Evolutionary conservation across 2,888 invertebrate species (phyloP).

Genomic region (Heliothis peltigera): DNA sequence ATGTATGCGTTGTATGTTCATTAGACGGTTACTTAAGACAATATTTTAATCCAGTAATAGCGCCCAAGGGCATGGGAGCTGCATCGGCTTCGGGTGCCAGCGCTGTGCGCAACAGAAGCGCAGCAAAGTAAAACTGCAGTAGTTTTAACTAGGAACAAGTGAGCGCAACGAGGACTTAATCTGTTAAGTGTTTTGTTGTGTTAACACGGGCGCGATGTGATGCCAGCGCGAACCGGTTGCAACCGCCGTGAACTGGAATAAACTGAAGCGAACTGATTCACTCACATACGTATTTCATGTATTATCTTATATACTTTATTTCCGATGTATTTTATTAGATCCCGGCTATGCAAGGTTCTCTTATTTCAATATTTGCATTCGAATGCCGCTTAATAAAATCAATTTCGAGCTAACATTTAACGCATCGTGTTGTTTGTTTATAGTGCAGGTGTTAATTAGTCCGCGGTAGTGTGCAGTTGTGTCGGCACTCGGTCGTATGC

Average conservation of each 20-base stretch:
- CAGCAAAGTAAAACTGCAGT: constrained; percentile 30
- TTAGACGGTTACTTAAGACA: no score
- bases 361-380: no score
- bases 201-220: constrained; percentile 18
- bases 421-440: no score
- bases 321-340: no score
- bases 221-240: background rate
- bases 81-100: no score
- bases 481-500: constrained; percentile 17
- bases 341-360: no score
- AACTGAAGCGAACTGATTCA: background rate
- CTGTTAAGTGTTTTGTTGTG: constrained; percentile 52
- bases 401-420: no score
- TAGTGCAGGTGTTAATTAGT: constrained; percentile 41
- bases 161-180: constrained; percentile 42
- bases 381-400: no score
- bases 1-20: no score
- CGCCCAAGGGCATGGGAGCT: no score
- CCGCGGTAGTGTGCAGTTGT: constrained; percentile 1
- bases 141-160: constrained; percentile 37
- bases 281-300: background rate
- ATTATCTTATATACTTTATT: no score
- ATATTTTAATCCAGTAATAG: no score
- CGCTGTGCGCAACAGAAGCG: background rate
- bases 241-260: background rate